These are phyloP conservation scores for Bovichtus diacanthus DNA, from an alignment of 2,797 vertebrate genomes.

Conservation along the genomic window DNA sequence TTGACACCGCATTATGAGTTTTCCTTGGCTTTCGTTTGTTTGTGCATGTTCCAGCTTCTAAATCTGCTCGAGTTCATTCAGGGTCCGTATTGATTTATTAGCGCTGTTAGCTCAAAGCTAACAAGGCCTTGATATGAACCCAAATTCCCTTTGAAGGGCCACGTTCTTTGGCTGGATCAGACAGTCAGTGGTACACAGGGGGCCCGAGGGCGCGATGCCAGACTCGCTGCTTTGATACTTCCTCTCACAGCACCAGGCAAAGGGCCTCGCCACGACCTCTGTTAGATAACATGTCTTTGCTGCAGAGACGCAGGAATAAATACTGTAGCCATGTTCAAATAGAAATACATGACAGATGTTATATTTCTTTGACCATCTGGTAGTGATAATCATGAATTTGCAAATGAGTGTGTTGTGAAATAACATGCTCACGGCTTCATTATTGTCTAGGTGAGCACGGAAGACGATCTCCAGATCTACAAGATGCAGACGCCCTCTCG, in stretches of 20 bases:
- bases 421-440: slow-evolving; percentile 30
- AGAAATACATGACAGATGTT: slow-evolving; percentile 56
- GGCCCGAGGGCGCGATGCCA: slow-evolving; percentile 71
- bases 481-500: slow-evolving; percentile 68
- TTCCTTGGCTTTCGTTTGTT: slow-evolving; percentile 9
- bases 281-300: slow-evolving; percentile 79
- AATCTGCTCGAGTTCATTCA: slow-evolving; percentile 49
- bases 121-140: slow-evolving; percentile 56
- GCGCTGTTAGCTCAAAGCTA: slow-evolving; percentile 42
- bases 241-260: slow-evolving; percentile 71
- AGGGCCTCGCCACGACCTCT: slow-evolving; percentile 71
- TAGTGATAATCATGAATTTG: slow-evolving; percentile 26
- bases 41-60: not conserved
- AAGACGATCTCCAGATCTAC: slow-evolving; percentile 79
- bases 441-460: slow-evolving; percentile 72
- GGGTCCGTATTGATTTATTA: slow-evolving; percentile 58
- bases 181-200: slow-evolving; percentile 71
- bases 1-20: not conserved
- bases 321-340: slow-evolving; percentile 42
- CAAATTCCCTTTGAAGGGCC: slow-evolving; percentile 67
- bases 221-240: slow-evolving; percentile 78
- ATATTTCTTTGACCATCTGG: slow-evolving; percentile 35
- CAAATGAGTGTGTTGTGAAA: slow-evolving; percentile 24
- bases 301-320: slow-evolving; percentile 41
- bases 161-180: slow-evolving; percentile 72